Evolutionary conservation across 1,140 invertebrate genomes (phyloP), one percentile per base, ranked within the genome.

Genomic region (Pogonognathellus flavescens): DNA sequence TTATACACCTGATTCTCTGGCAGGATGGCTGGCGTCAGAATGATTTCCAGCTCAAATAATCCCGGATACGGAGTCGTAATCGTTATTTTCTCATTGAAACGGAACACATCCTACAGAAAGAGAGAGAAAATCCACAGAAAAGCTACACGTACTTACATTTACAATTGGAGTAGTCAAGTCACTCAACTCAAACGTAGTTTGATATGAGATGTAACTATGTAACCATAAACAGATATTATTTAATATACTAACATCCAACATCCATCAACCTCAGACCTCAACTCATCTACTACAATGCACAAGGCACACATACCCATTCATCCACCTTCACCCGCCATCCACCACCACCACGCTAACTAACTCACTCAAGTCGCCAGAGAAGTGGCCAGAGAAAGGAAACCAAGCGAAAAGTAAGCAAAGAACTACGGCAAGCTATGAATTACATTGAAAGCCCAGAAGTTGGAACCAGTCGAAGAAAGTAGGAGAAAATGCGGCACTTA

Each of bases 1-100:
- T 89, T 89, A 72, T 89, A 89, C 41, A 89, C 20, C 5, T 82
- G 84, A 50, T 52, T 72, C 6, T 89, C 86, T 0, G 66, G 82
- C n/a, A 86, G 80, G 62, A 88, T 84, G 49, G 87, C 88, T 49
- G 88, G 88, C 57, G 55, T 86, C 41, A 89, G 86, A 82, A 86
- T 86, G 82, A 89, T 87, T 84, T 89, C 87, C 60, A 89, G 83
- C 55, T 89, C 85, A 55, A 87, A 84, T 80, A 89, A 81, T 55
- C 83, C 86, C 9, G 85, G 83, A 66, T 85, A 89, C 31, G 88
- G 88, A 62, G 87, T 89, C 20, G 88, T 89, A 83, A 89, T 89
- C 70, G 41, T 49, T 31, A 89, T 89, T 80, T 87, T 86, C 85
- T 89, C 88, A 72, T 89, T 88, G 85, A 89, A 89, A 59, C 86